These are phyloP conservation scores for Alcis repandata DNA, from an alignment of 2,888 invertebrate species.

Conservation along the genomic window DNA sequence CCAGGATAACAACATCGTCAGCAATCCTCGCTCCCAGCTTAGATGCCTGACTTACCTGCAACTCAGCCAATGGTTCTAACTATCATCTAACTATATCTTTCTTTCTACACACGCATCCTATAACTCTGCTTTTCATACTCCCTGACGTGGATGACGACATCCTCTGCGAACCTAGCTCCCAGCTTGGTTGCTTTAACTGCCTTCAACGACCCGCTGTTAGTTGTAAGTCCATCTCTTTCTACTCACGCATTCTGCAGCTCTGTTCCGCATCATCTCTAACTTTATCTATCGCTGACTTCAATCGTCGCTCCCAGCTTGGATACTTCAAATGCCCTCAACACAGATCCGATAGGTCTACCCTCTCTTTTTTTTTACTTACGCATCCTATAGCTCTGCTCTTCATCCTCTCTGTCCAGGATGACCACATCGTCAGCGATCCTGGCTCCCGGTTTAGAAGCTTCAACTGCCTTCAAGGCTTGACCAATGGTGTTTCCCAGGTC, in stretches of 20 bases:
- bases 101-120: conserved; percentile 64
- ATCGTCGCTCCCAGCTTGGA: no score
- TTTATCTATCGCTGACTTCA: no score
- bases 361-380: conserved; percentile 56
- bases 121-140: conserved; percentile 76
- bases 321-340: not conserved
- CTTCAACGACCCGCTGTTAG: conserved; percentile 67
- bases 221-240: no score
- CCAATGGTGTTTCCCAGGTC: conserved; percentile 66
- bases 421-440: conserved; percentile 65
- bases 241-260: no score
- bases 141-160: conserved; percentile 69
- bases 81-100: no score
- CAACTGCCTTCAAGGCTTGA: conserved; percentile 64
- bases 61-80: not conserved
- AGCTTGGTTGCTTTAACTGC: conserved; percentile 60
- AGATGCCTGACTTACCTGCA: not conserved
- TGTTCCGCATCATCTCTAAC: no score
- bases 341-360: not conserved
- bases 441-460: conserved; percentile 61
- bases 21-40: not conserved
- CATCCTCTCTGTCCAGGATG: conserved; percentile 71
- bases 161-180: conserved; percentile 62
- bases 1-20: not conserved
- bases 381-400: conserved; percentile 71